phyloP scores from a whole-genome alignment of 2,888 invertebrate genomes.

The Epinotia demarniana region DNA sequence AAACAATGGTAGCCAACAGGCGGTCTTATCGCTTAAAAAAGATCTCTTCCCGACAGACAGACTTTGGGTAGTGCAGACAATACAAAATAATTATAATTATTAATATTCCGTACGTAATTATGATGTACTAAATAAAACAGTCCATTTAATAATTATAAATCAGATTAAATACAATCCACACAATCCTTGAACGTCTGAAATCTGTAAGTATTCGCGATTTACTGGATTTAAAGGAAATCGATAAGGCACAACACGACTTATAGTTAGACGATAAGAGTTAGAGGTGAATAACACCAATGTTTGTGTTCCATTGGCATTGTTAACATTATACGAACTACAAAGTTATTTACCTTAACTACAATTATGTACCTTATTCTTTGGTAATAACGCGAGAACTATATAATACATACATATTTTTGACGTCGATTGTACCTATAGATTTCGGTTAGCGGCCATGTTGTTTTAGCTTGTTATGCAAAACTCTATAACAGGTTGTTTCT shows the following conservation, averaged over 20 bases:
- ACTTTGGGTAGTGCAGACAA: too few species aligned
- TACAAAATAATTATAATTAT: too few species aligned
- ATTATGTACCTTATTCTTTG: not conserved
- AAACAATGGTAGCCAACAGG: too few species aligned
- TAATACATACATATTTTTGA: not conserved
- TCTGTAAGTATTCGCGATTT: not conserved
- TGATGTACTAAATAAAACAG: too few species aligned
- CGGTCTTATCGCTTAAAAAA: too few species aligned
- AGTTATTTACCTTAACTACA: too few species aligned
- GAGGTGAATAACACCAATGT: slow-evolving; percentile 40
- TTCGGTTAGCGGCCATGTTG: not conserved
- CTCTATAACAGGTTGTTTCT: not conserved
- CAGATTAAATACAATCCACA: not conserved
- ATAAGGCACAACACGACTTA: slow-evolving; percentile 23
- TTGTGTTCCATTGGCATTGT: slow-evolving; percentile 34
- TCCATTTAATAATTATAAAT: not conserved
- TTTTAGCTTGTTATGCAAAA: not conserved
- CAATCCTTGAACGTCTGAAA: not conserved
- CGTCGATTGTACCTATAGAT: not conserved
- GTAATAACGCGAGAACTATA: not conserved
- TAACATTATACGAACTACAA: not conserved
- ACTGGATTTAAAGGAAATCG: slow-evolving; percentile 32
- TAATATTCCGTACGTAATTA: too few species aligned
- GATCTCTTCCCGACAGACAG: too few species aligned
- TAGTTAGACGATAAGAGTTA: slow-evolving; percentile 31